Evolutionary conservation across 1,140 invertebrate genomes (phyloP), one percentile per base, ranked within the genome.

Genomic region (Laupala kohalensis): DNA sequence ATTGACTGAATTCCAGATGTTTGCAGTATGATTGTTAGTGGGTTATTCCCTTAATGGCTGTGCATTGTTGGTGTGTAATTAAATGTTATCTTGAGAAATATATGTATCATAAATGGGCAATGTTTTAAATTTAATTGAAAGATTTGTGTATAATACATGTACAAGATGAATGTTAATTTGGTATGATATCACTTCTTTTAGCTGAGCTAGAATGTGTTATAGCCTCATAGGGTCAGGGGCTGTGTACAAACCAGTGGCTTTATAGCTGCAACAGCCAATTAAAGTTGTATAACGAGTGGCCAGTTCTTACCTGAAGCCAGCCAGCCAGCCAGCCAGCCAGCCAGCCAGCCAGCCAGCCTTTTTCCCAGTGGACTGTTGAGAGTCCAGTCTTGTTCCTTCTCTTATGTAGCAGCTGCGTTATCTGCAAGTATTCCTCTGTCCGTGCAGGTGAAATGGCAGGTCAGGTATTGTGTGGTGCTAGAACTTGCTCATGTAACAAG

Each of bases 381-480:
- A 13, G 23, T 27, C 26, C 64, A 66, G 26, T 66, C 64, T 66
- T 66, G 23, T 66, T 66, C 23, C 23, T 66, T 27, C 23, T 66
- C 64, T 27, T 27, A 9, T 66, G 13, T 66, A 27, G 26, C 26
- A 66, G 37, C 37, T 66, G 12, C 25, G 25, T 70, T 28, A 30
- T 62, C 26, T 26, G 24, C 69, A 63, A 70, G 37, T 63, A 63
- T 62, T 70, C 53, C 25, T n/a, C 25, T 70, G 23, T 64, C 19
- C 53, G 24, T 27, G 28, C 25, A 70, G 37, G 62, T 30, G 24
- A 64, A 25, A 53, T 63, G 26, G 37, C 30, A 53, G 19, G 69
- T 19, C 69, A 70, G 63, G 69, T 63, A 64, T 63, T 64, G 69
- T 70, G 67, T 68, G 69, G 69, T 70, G 69, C 69, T 70, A 70